A percentile compares a stretch with the other conserved stretches of the same genome.
Evolutionary conservation across 2,113 vertebrate species (phyloP).

Genomic region (Lophius piscatorius): DNA sequence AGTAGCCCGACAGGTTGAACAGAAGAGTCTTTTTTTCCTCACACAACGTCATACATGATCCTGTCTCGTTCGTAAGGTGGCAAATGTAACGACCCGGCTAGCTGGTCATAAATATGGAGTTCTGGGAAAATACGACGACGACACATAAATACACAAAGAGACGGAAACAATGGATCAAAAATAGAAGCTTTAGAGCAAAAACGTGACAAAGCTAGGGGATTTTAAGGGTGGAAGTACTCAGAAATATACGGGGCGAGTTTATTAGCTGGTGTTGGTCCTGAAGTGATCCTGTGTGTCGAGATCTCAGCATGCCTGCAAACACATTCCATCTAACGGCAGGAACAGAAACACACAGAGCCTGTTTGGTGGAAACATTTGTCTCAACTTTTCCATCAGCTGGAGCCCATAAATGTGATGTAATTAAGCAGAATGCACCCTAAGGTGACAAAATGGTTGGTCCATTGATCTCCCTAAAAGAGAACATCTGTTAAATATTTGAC

Average conservation of each 20-base stretch:
- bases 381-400: neutral
- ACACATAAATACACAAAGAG: conserved; percentile 41
- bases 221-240: conserved; percentile 19
- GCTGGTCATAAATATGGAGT: conserved; percentile 13
- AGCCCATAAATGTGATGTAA: neutral
- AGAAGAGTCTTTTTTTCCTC: conserved; percentile 30
- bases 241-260: conserved; percentile 52
- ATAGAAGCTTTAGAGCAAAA: conserved; percentile 10
- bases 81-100: conserved; percentile 19
- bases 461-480: conserved; percentile 5
- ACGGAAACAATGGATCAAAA: conserved; percentile 8
- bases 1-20: conserved; percentile 22
- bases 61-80: conserved; percentile 29
- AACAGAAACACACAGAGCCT: conserved; percentile 2
- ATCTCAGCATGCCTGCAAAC: conserved; percentile 9
- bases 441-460: conserved; percentile 11
- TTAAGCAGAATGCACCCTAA: conserved; percentile 3
- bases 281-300: conserved; percentile 8
- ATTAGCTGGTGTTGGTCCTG: conserved; percentile 69
- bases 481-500: conserved; percentile 31
- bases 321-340: neutral
- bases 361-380: neutral
- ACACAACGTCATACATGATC: conserved; percentile 4
- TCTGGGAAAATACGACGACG: conserved; percentile 28
- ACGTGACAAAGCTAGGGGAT: conserved; percentile 23